phyloP scores from a whole-genome alignment of 2,113 vertebrate species.

The Oxyura jamaicensis region DNA sequence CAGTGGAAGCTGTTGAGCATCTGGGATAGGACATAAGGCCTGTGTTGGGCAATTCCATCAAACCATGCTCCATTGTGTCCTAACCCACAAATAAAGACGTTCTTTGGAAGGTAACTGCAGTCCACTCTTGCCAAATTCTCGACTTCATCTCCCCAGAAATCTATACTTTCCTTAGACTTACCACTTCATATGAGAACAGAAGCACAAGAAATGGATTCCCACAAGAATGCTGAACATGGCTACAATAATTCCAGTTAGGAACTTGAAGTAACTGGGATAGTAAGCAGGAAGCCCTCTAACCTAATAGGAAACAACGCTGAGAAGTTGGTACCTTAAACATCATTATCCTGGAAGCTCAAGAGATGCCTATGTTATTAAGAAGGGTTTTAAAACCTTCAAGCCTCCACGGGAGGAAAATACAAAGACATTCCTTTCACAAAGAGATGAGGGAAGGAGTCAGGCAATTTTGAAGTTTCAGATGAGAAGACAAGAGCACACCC shows the following conservation, averaged over 20 bases:
- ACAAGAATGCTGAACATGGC: neutral
- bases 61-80: neutral
- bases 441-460: neutral
- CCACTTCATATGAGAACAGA: neutral
- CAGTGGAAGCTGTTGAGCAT: neutral
- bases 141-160: neutral
- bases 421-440: constrained; percentile 27
- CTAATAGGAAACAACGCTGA: neutral
- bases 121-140: neutral
- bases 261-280: neutral
- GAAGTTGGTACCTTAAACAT: neutral
- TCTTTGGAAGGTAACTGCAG: neutral
- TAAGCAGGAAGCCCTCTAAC: neutral
- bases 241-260: neutral
- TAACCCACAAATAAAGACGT: neutral
- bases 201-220: neutral
- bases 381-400: neutral
- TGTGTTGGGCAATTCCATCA: neutral
- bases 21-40: neutral
- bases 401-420: neutral
- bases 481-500: neutral
- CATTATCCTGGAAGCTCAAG: neutral
- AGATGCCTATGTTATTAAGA: neutral
- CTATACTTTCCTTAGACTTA: neutral
- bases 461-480: neutral